Percentiles rank a stretch among this genome's conserved stretches.
Evolutionary conservation across 1,140 invertebrate species (phyloP).

Genomic region (Lethocerus indicus): DNA sequence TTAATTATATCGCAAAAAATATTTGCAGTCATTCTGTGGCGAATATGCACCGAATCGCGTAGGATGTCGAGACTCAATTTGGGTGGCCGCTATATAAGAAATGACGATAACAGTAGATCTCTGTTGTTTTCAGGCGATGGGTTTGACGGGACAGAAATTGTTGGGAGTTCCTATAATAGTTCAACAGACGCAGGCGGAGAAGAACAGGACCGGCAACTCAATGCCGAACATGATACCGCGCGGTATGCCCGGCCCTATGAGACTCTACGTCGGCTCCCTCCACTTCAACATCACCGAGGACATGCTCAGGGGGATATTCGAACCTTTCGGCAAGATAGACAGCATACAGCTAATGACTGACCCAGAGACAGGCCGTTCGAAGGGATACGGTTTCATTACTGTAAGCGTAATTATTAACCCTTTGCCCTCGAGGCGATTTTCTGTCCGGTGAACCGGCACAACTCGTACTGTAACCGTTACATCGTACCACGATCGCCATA

Average conservation of each 20-base stretch:
- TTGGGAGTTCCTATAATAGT: conserved; percentile 96
- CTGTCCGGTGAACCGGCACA: too few species aligned
- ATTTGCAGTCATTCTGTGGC: too few species aligned
- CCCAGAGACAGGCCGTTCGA: conserved; percentile 83
- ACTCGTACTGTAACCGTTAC: too few species aligned
- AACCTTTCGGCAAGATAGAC: conserved; percentile 98
- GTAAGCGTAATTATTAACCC: conserved; percentile 50
- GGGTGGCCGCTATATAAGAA: too few species aligned
- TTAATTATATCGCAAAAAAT: too few species aligned
- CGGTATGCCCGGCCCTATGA: conserved; percentile 75
- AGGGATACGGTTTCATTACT: conserved; percentile 95
- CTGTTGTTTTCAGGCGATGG: conserved; percentile 80
- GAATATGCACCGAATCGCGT: too few species aligned
- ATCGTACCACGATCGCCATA: too few species aligned
- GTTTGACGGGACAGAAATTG: conserved; percentile 87
- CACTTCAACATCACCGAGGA: conserved; percentile 99
- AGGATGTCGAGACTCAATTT: too few species aligned
- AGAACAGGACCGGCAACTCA: conserved; percentile 82
- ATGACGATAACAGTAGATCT: too few species aligned
- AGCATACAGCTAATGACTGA: conserved; percentile 93
- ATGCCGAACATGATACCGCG: conserved; percentile 68
- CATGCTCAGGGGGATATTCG: conserved; percentile 96
- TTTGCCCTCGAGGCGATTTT: too few species aligned
- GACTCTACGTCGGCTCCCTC: conserved; percentile 91
- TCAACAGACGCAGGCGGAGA: conserved; percentile 96